Evolutionary conservation across 2,797 vertebrate genomes (phyloP).

Genomic region (Halcyon leucocephala): DNA sequence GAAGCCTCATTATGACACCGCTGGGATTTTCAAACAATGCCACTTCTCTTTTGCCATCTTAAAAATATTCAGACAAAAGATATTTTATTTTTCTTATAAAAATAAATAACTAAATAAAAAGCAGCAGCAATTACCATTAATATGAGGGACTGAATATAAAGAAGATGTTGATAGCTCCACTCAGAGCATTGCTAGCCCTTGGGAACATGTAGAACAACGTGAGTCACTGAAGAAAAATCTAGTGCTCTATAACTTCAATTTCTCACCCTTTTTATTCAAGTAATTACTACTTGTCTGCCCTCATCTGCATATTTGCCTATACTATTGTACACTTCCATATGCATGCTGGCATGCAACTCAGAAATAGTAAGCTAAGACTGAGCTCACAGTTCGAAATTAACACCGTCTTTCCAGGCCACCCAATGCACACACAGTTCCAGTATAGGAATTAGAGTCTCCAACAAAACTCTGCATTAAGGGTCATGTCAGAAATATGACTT

Average conservation of each 20-base stretch:
- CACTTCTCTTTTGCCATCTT: conserved; percentile 37
- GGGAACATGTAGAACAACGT: neutral
- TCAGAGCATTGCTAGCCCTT: neutral
- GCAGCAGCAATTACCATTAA: conserved; percentile 11
- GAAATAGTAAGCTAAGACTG: neutral
- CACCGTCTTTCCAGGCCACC: neutral
- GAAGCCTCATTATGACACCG: conserved; percentile 45
- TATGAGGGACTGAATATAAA: conserved; percentile 9
- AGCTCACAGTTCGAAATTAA: neutral
- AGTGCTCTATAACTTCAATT: neutral
- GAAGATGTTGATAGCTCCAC: neutral
- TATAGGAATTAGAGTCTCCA: neutral
- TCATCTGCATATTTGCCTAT: neutral
- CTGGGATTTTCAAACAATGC: conserved; percentile 60
- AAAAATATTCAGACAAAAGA: conserved; percentile 28
- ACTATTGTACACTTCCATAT: neutral
- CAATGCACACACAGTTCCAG: neutral
- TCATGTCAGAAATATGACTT: neutral
- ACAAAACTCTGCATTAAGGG: neutral
- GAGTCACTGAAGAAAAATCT: neutral
- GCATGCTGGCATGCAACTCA: neutral
- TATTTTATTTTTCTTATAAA: neutral
- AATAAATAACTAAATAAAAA: neutral
- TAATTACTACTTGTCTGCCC: neutral
- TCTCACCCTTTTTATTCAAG: neutral